Percentiles rank a stretch among this genome's conserved stretches.
Evolutionary conservation across 1,140 invertebrate species (phyloP).

Genomic region (Musca domestica): DNA sequence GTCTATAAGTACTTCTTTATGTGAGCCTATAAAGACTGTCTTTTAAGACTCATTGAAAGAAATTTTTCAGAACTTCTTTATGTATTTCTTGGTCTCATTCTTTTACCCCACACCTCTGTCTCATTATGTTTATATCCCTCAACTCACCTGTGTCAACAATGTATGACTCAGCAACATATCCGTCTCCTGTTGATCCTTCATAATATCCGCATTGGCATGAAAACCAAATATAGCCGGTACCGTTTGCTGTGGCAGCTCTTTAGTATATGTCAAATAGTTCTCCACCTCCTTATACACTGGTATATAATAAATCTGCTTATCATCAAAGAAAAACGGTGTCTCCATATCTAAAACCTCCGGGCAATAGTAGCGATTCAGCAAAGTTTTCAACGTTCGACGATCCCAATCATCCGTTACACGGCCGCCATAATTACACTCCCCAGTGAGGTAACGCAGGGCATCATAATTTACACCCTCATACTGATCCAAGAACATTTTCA

Average conservation of each 20-base stretch:
- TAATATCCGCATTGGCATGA: slow-evolving; percentile 91
- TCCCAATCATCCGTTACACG: slow-evolving; percentile 95
- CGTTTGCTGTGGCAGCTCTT: slow-evolving; percentile 74
- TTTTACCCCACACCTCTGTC: too few relatives aligned
- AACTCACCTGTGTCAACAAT: slow-evolving; percentile 71
- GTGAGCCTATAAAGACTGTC: too few relatives aligned
- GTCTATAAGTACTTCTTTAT: too few relatives aligned
- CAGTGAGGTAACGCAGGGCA: slow-evolving; percentile 85
- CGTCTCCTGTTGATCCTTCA: slow-evolving; percentile 89
- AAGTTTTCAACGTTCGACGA: slow-evolving; percentile 79
- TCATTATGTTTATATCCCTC: too few relatives aligned
- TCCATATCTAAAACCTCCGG: slow-evolving; percentile 57
- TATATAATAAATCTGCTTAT: slow-evolving; percentile 70
- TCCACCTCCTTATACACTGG: slow-evolving; percentile 75
- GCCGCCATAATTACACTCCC: slow-evolving; percentile 96
- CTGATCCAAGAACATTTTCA: slow-evolving; percentile 86
- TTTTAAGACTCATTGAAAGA: too few relatives aligned
- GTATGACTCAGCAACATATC: slow-evolving; percentile 75
- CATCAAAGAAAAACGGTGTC: slow-evolving; percentile 62
- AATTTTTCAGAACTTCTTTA: too few relatives aligned
- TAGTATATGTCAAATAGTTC: slow-evolving; percentile 74
- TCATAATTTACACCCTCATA: slow-evolving; percentile 85
- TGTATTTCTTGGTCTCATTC: too few relatives aligned
- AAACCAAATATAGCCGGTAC: slow-evolving; percentile 88
- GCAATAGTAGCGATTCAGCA: slow-evolving; percentile 80